A percentile compares a stretch with the other conserved stretches of the same genome.
These are phyloP conservation scores for Penaeus japonicus DNA, from an alignment of 1,140 invertebrate species.

Conservation along the genomic window DNA sequence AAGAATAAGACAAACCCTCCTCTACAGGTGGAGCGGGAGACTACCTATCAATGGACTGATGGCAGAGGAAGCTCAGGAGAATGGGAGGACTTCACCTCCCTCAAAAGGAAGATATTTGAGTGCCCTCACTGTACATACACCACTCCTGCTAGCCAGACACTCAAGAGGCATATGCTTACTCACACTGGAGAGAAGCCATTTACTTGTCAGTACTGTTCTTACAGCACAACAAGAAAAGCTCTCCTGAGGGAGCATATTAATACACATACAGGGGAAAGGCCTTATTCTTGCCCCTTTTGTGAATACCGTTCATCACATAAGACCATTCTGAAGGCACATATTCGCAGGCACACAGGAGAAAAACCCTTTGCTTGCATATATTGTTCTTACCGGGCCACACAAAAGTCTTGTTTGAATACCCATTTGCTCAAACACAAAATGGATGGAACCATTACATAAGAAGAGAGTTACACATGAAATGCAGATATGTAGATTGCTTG, in stretches of 20 bases:
- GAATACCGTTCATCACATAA: slow-evolving; percentile 36
- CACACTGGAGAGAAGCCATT: slow-evolving; percentile 16
- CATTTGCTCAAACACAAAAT: background rate
- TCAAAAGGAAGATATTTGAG: background rate
- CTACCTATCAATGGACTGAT: background rate
- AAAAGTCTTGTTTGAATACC: slow-evolving; percentile 19
- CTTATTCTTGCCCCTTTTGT: slow-evolving; percentile 48
- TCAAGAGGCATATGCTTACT: background rate
- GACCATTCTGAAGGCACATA: slow-evolving; percentile 21
- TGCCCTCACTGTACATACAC: background rate
- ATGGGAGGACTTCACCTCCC: slow-evolving; percentile 18
- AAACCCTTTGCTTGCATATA: slow-evolving; percentile 15
- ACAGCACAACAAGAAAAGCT: slow-evolving; percentile 12
- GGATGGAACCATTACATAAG: background rate
- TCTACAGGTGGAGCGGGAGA: slow-evolving; percentile 31
- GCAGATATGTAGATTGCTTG: background rate
- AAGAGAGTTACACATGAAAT: background rate
- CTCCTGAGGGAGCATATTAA: slow-evolving; percentile 32
- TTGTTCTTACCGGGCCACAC: slow-evolving; percentile 28
- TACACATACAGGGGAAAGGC: slow-evolving; percentile 48
- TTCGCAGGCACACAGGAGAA: slow-evolving; percentile 25
- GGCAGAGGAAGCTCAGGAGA: background rate
- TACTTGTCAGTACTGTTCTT: slow-evolving; percentile 22
- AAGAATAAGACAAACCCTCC: slow-evolving; percentile 31
- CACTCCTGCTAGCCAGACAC: background rate